These are phyloP conservation scores for Apus apus DNA, from an alignment of 2,113 vertebrate species.

Conservation along the genomic window DNA sequence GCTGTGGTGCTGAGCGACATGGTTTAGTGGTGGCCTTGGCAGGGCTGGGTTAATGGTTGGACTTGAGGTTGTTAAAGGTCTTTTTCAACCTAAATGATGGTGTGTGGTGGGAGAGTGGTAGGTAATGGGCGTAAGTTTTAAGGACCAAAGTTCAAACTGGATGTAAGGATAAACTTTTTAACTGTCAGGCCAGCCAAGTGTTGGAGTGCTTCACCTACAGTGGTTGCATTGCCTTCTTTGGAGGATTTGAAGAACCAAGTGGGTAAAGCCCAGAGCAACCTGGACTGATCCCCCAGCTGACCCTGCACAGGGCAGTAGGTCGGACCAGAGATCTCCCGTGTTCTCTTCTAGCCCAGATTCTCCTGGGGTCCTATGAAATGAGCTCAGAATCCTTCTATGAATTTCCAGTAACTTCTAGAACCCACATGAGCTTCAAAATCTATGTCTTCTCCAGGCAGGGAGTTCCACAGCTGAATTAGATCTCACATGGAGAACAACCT, in stretches of 20 bases:
- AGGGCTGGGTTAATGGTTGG: too few species aligned
- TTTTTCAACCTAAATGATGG: too few species aligned
- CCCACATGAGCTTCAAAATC: not conserved
- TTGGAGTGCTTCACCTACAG: fast-evolving
- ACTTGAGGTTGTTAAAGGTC: too few species aligned
- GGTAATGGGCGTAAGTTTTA: too few species aligned
- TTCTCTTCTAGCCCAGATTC: not conserved
- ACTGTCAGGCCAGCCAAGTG: fast-evolving
- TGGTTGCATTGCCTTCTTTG: not conserved
- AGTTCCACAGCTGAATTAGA: fast-evolving
- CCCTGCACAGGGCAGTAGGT: not conserved
- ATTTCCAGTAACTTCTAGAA: not conserved
- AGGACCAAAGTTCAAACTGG: not conserved
- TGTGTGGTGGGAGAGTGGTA: not conserved
- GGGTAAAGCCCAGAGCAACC: not conserved
- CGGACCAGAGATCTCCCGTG: not conserved
- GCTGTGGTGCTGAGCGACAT: too few species aligned
- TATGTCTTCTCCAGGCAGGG: not conserved
- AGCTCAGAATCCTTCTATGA: fast-evolving
- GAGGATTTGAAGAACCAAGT: not conserved
- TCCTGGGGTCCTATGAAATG: fast-evolving
- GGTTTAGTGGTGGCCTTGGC: too few species aligned
- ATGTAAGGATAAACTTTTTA: not conserved
- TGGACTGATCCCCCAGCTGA: not conserved
- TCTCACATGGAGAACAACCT: fast-evolving